Evolutionary conservation across 1,140 invertebrate species (phyloP).

Genomic region (Teleogryllus occipitalis): DNA sequence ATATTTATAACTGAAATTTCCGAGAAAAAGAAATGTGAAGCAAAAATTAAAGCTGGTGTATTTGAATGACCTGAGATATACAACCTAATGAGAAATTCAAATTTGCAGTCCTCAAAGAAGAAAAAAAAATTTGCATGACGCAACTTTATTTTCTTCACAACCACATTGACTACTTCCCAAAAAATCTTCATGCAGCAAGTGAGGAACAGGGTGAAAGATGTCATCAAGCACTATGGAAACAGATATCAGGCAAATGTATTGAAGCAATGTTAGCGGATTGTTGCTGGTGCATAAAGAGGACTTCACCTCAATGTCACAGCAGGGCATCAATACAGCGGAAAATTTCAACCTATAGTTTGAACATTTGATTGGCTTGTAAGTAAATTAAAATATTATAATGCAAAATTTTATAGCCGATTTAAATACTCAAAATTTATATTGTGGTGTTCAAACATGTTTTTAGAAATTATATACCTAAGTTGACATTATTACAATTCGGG

Average conservation of each 20-base stretch:
- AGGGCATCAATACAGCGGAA: neutral
- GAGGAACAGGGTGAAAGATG: neutral
- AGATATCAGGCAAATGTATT: neutral
- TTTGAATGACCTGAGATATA: constrained; percentile 2
- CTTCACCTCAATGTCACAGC: neutral
- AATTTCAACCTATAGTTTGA: neutral
- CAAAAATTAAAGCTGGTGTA: constrained; percentile 9
- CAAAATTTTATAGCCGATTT: too few species aligned
- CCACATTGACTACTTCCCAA: constrained; percentile 2
- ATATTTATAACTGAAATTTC: constrained; percentile 2
- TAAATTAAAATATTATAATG: too few species aligned
- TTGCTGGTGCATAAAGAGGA: neutral
- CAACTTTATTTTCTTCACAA: neutral
- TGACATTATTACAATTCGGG: too few species aligned
- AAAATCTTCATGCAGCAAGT: neutral
- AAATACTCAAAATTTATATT: too few species aligned
- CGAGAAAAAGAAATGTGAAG: neutral
- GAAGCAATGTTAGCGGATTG: neutral
- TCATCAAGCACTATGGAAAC: neutral
- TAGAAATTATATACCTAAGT: too few species aligned
- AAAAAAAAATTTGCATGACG: constrained; percentile 3
- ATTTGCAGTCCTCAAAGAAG: neutral
- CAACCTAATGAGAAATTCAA: constrained; percentile 10
- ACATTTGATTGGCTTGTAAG: neutral
- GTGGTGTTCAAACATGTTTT: too few species aligned